These are phyloP conservation scores for Echinometra lucunter DNA, from an alignment of 53 echinoderm and acorn worm species.

Conservation along the genomic window DNA sequence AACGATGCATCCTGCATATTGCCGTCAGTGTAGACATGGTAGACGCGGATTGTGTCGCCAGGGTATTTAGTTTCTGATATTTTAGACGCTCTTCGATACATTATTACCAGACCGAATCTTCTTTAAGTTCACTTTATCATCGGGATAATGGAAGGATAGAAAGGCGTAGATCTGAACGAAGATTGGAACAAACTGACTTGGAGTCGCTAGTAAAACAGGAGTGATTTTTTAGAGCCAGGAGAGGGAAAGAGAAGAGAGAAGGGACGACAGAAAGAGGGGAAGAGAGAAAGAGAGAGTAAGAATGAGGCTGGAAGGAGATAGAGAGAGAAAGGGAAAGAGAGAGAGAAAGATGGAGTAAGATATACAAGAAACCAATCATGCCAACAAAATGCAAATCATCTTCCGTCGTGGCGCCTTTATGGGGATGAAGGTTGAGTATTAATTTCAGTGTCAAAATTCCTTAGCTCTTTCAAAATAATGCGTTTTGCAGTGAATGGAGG, in stretches of 20 bases:
- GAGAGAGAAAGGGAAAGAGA: neutral
- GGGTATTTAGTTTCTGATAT: constrained; percentile 21
- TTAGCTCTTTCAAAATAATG: too few species aligned
- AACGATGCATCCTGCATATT: neutral
- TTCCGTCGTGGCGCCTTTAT: too few species aligned
- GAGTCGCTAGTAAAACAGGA: neutral
- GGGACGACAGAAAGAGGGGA: neutral
- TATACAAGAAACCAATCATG: too few species aligned
- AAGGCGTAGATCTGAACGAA: neutral
- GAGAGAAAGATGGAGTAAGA: constrained; percentile 47
- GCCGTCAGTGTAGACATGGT: neutral
- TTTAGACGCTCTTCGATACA: constrained; percentile 8
- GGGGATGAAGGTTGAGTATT: too few species aligned
- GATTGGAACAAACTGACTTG: neutral
- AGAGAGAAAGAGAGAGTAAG: neutral
- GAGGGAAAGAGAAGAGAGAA: neutral
- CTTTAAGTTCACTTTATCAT: neutral
- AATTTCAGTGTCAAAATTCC: too few species aligned
- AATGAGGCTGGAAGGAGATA: neutral
- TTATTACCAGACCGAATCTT: neutral
- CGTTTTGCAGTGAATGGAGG: too few species aligned
- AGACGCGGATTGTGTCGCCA: neutral
- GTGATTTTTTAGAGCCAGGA: neutral
- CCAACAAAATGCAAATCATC: too few species aligned
- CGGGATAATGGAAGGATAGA: neutral